phyloP scores from a whole-genome alignment of 2,888 invertebrate species.

The Bembecia ichneumoniformis region DNA sequence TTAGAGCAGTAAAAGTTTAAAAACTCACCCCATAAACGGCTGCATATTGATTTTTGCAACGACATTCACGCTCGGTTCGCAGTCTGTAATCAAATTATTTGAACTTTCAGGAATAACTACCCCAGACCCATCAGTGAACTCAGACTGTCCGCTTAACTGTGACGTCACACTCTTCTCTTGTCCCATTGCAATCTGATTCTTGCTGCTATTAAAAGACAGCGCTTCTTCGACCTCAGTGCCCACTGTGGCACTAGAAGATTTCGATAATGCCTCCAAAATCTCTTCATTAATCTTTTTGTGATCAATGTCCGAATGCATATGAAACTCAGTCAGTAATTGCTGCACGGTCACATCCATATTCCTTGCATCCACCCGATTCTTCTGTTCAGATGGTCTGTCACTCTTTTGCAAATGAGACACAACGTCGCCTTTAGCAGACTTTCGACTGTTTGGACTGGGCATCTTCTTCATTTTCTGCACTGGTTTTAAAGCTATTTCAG shows the following conservation, averaged over 20 bases:
- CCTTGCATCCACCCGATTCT: neutral
- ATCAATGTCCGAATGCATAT: slow-evolving; percentile 13
- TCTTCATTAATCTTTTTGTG: slow-evolving; percentile 14
- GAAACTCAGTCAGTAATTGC: slow-evolving; percentile 28
- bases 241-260: slow-evolving; percentile 3
- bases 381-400: neutral
- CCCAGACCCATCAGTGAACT: slow-evolving; percentile 11
- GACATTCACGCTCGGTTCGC: slow-evolving; percentile 32
- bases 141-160: neutral
- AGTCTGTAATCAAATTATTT: slow-evolving; percentile 15
- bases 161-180: slow-evolving; percentile 1
- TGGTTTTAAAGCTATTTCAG: no score
- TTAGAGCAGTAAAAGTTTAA: neutral
- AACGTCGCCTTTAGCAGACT: neutral
- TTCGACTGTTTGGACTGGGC: slow-evolving; percentile 22
- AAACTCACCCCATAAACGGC: slow-evolving; percentile 55
- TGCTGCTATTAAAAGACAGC: slow-evolving; percentile 33
- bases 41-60: slow-evolving; percentile 45
- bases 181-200: slow-evolving; percentile 16
- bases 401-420: neutral
- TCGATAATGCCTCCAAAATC: slow-evolving; percentile 11
- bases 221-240: slow-evolving; percentile 8
- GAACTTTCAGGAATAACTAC: slow-evolving; percentile 15
- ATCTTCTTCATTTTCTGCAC: slow-evolving; percentile 37
- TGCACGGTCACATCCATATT: slow-evolving; percentile 25